Conservation (phyloP, 2,797 vertebrate genomes). For the Corythornis leucogaster region DNA sequence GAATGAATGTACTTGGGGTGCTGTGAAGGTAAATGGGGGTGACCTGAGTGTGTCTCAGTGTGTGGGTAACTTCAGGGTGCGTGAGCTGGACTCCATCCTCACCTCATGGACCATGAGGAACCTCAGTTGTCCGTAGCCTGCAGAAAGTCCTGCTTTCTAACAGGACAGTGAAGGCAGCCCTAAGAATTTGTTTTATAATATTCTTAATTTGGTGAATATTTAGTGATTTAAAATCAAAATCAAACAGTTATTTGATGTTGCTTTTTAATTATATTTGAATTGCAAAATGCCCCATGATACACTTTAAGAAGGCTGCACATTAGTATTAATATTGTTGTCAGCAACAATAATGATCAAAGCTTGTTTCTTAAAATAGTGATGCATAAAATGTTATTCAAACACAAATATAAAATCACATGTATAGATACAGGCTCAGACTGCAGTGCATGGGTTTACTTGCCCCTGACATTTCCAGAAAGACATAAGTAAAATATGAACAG, state of each 20-base stretch:
- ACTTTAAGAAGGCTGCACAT: background rate
- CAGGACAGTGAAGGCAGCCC: background rate
- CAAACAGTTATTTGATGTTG: background rate
- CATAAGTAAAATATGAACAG: background rate
- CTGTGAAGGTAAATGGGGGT: background rate
- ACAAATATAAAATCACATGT: background rate
- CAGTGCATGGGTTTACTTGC: background rate
- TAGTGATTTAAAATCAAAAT: slow-evolving; percentile 19
- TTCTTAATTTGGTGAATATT: background rate
- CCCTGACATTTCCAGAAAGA: slow-evolving; percentile 3
- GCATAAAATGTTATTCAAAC: background rate
- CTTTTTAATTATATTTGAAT: slow-evolving; percentile 55
- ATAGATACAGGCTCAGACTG: background rate
- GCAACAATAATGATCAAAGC: slow-evolving; percentile 14
- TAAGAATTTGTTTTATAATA: background rate
- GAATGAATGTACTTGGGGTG: background rate
- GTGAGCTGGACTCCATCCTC: background rate
- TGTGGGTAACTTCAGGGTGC: fast-evolving
- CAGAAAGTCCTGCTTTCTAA: background rate
- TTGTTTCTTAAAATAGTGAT: background rate
- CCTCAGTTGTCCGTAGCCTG: background rate
- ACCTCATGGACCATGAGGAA: background rate
- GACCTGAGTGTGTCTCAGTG: background rate
- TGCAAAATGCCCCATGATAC: background rate
- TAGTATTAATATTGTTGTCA: background rate